phyloP scores from a whole-genome alignment of 1,140 invertebrate species.

The Cyclargus thomasi region DNA sequence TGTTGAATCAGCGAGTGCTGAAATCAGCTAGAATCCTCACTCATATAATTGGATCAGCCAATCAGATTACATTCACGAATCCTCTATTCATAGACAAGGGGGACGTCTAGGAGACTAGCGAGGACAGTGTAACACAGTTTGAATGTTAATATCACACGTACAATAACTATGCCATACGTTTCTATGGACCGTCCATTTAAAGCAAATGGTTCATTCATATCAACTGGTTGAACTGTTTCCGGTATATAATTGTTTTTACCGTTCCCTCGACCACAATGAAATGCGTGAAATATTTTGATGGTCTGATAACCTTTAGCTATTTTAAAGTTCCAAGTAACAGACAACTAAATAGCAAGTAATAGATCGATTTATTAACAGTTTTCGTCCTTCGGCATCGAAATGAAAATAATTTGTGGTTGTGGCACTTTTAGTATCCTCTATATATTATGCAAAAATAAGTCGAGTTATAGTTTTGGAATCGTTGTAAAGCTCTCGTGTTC shows the following conservation, averaged over 20 bases:
- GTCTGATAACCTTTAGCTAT: neutral
- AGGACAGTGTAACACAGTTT: conserved; percentile 24
- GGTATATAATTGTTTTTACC: neutral
- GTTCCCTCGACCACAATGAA: neutral
- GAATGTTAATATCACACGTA: conserved; percentile 29
- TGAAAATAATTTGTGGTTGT: too few relatives aligned
- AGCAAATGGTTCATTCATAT: conserved; percentile 15
- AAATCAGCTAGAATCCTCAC: neutral
- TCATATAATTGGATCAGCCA: neutral
- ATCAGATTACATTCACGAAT: neutral
- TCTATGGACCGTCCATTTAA: conserved; percentile 14
- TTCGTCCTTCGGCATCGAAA: too few relatives aligned
- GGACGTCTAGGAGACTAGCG: conserved; percentile 18
- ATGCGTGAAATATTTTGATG: neutral
- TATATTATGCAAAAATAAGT: too few relatives aligned
- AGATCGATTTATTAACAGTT: too few relatives aligned
- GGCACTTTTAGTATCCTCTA: too few relatives aligned
- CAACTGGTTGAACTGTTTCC: neutral
- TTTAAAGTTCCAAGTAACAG: too few relatives aligned
- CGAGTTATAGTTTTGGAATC: too few relatives aligned
- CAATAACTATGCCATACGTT: conserved; percentile 21
- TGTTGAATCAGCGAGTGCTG: neutral
- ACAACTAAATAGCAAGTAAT: too few relatives aligned
- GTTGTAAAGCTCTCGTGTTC: too few relatives aligned
- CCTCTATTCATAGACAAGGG: neutral